Base-by-base conservation (phyloP, 2,797 vertebrate genomes). In the Podarcis siculus region DNA sequence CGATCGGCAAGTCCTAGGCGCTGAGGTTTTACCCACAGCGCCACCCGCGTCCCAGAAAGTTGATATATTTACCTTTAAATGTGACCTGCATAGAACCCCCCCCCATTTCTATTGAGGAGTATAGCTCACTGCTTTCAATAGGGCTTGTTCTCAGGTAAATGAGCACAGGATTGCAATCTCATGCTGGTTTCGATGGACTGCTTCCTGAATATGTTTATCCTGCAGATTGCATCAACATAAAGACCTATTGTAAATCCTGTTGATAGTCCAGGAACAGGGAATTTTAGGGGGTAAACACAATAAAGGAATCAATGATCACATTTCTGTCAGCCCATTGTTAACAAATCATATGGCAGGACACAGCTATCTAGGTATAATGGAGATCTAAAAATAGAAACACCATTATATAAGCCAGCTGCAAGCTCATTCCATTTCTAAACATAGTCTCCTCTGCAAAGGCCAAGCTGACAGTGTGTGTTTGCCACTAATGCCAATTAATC, bases 351-450 rank as follows among this genome's bases (percentile, higher is more conserved):
- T 90, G 92, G 92, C 93, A 92, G 93, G 93, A 93, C 35, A 32
- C 77, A 93, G 90, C 95, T 97, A 96, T 96, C 96, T 95, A 96
- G 96, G 96, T 96, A 95, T 94, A 96, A 96, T 94, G 92, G 95
- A 79, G 85, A 92, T 93, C 97, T 97, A 97, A 96, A 97, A 97
- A 97, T 97, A 97, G 92, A 95, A 79, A 81, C 91, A 91, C 95
- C 95, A 92, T 96, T 97, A 96, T 95, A 95, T 96, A 97, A 97
- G 93, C 91, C 94, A 87, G 94, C 86, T 39, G 95, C 96, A 97
- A 94, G 94, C 93, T 97, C 96, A 97, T 97, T 96, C 94, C n/a
- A 69, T 94, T 97, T 95, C 97, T 97, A 97, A 97, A 97, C 96
- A 97, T 97, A 97, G 96, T 71, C 92, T 89, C 88, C 88, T 93